Evolutionary conservation across 2,888 invertebrate genomes (phyloP).

Genomic region (Cepaea hortensis): DNA sequence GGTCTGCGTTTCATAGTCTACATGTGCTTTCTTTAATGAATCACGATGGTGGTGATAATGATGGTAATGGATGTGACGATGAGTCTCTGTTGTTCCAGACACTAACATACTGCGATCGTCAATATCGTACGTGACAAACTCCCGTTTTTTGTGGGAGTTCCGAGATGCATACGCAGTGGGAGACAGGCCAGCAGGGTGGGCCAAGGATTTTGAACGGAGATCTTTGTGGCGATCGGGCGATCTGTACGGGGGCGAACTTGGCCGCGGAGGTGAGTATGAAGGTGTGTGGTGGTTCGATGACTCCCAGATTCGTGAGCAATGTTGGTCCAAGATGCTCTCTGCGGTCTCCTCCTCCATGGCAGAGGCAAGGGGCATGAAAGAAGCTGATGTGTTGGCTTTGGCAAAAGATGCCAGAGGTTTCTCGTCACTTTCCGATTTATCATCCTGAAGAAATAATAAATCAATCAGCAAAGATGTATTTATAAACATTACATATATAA

Average conservation of each 20-base stretch:
- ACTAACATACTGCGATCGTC: conserved; percentile 61
- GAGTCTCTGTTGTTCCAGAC: conserved; percentile 59
- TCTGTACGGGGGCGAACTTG: conserved; percentile 80
- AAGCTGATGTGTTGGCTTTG: conserved; percentile 58
- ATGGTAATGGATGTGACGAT: conserved; percentile 72
- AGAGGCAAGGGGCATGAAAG: conserved; percentile 60
- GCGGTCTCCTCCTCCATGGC: conserved; percentile 78
- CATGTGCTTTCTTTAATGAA: conserved; percentile 59
- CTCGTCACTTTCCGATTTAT: conserved; percentile 46
- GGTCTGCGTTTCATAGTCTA: conserved; percentile 66
- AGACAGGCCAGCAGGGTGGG: conserved; percentile 4
- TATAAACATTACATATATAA: too few species aligned
- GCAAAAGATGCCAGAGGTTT: conserved; percentile 54
- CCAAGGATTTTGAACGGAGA: conserved; percentile 24
- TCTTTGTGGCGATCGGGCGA: conserved; percentile 61
- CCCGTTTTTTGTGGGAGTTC: conserved; percentile 56
- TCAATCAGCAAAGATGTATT: too few species aligned
- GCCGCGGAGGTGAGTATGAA: conserved; percentile 84
- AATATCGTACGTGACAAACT: conserved; percentile 81
- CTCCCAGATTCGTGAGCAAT: conserved; percentile 92
- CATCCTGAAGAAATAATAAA: conserved; percentile 25
- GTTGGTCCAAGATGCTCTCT: conserved; percentile 84
- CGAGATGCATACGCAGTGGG: conserved; percentile 37
- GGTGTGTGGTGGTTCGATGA: conserved; percentile 84
- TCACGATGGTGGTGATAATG: conserved; percentile 77